Evolutionary conservation across 2,888 invertebrate genomes (phyloP).

Genomic region (Nemoura dubitans): DNA sequence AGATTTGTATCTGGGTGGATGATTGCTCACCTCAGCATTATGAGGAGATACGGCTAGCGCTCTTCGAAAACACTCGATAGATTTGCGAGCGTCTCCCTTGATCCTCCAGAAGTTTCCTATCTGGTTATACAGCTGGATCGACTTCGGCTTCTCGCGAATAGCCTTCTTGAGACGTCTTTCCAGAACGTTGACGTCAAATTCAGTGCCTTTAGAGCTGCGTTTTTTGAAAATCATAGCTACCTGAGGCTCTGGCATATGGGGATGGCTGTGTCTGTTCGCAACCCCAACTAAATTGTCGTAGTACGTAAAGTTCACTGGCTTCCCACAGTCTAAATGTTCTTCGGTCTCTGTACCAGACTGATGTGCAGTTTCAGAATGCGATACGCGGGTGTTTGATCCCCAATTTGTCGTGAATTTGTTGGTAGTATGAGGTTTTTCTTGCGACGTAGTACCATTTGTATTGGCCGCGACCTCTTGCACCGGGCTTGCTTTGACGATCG

Average conservation of each 20-base stretch:
- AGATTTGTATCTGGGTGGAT: not conserved
- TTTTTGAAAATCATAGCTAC: slow-evolving; percentile 80
- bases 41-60: slow-evolving; percentile 86
- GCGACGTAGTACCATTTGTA: not conserved
- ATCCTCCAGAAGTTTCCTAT: slow-evolving; percentile 93
- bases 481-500: slow-evolving; percentile 51
- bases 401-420: slow-evolving; percentile 43
- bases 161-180: slow-evolving; percentile 80
- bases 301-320: slow-evolving; percentile 86
- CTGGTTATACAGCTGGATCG: slow-evolving; percentile 86
- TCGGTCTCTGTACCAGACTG: slow-evolving; percentile 47
- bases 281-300: slow-evolving; percentile 90
- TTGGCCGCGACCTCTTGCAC: slow-evolving; percentile 7
- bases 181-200: slow-evolving; percentile 77
- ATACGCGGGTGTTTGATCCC: slow-evolving; percentile 37
- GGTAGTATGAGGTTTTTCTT: not conserved
- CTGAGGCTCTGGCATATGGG: slow-evolving; percentile 85
- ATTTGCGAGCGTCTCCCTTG: slow-evolving; percentile 85
- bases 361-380: slow-evolving; percentile 50
- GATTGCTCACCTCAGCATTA: slow-evolving; percentile 74
- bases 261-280: slow-evolving; percentile 82
- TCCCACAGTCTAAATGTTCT: slow-evolving; percentile 76
- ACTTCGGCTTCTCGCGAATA: slow-evolving; percentile 84
- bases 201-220: slow-evolving; percentile 67
- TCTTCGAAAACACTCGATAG: slow-evolving; percentile 89